Conservation (phyloP, 2,888 invertebrate genomes). For the Galerucella nymphaeae region DNA sequence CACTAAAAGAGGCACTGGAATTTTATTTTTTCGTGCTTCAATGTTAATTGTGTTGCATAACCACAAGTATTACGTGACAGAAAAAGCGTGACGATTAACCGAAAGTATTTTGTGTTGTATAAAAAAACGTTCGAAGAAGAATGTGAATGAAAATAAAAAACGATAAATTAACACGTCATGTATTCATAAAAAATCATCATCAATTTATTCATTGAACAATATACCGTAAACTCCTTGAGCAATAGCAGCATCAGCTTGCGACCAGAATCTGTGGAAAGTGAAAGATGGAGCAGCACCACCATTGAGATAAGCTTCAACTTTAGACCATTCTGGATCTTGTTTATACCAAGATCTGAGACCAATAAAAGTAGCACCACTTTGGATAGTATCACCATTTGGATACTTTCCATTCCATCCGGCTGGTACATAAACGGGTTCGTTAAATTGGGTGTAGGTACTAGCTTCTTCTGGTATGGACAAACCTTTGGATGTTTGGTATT, state of each 20-base stretch:
- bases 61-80: too few species aligned
- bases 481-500: conserved; percentile 44
- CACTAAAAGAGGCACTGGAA: too few species aligned
- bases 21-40: too few species aligned
- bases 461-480: conserved; percentile 45
- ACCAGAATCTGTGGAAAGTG: conserved; percentile 51
- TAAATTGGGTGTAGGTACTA: conserved; percentile 47
- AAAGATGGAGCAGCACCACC: conserved; percentile 48
- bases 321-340: conserved; percentile 46
- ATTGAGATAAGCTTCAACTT: conserved; percentile 43
- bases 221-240: conserved; percentile 48
- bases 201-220: conserved; percentile 47
- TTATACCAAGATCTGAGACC: conserved; percentile 47
- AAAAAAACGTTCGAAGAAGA: too few species aligned
- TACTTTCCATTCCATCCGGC: conserved; percentile 49
- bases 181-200: too few species aligned
- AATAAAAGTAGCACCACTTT: conserved; percentile 49
- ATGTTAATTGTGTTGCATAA: too few species aligned
- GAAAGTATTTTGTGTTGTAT: too few species aligned
- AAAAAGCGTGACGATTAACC: too few species aligned
- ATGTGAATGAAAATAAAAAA: too few species aligned
- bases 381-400: conserved; percentile 49
- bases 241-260: conserved; percentile 49
- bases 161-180: too few species aligned
- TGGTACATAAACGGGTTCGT: conserved; percentile 49